Percentiles rank a stretch among this genome's conserved stretches.
Evolutionary conservation across 2,113 vertebrate genomes (phyloP).

Genomic region (Donacobius atricapilla): DNA sequence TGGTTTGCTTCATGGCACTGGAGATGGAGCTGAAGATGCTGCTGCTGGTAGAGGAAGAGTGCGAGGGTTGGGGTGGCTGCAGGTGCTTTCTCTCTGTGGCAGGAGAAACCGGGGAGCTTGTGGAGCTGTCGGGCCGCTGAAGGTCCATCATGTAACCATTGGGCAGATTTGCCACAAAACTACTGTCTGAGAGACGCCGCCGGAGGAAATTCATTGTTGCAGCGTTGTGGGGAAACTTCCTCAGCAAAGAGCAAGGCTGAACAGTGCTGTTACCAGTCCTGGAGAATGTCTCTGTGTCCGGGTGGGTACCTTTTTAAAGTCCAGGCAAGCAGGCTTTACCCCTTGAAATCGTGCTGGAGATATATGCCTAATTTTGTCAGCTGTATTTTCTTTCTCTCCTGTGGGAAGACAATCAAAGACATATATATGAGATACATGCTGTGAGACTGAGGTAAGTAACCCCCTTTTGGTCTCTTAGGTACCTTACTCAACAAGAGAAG

Average conservation of each 20-base stretch:
- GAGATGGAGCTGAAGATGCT: conserved; percentile 95
- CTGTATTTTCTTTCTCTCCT: neutral
- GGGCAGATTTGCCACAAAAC: conserved; percentile 94
- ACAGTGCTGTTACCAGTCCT: neutral
- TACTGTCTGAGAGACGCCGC: conserved; percentile 93
- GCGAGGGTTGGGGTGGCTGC: conserved; percentile 64
- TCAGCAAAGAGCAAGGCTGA: neutral
- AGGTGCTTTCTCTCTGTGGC: conserved; percentile 82
- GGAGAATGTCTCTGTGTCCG: accelerated
- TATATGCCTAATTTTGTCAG: neutral
- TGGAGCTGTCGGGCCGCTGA: conserved; percentile 84
- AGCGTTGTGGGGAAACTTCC: neutral
- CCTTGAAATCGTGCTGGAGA: neutral
- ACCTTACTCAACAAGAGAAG: neutral
- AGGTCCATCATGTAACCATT: conserved; percentile 97
- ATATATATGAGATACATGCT: neutral
- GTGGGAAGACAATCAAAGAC: neutral
- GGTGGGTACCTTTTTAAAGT: neutral
- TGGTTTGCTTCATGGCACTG: conserved; percentile 87
- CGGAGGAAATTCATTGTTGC: conserved; percentile 92
- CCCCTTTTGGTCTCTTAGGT: neutral
- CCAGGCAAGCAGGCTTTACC: neutral
- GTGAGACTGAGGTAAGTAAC: neutral
- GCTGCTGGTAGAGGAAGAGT: conserved; percentile 66
- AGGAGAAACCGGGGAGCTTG: conserved; percentile 82